Conservation (phyloP, 2,113 vertebrate species). For the Willisornis vidua region DNA sequence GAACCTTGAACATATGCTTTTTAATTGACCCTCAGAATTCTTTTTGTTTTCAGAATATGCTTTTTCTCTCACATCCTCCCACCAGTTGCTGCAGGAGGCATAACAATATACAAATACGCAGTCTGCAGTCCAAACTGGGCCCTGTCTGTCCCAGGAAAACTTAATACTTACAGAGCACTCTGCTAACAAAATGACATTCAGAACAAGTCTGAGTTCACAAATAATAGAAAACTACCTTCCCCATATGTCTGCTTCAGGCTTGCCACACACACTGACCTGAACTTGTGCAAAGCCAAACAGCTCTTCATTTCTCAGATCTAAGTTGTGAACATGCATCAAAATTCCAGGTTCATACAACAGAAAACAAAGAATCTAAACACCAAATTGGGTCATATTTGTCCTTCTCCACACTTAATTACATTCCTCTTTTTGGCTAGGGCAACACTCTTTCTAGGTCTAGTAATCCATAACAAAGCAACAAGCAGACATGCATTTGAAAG, state of each 20-base stretch:
- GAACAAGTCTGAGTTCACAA: not conserved
- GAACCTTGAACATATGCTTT: not conserved
- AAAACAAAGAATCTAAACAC: not conserved
- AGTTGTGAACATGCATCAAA: not conserved
- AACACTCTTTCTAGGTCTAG: not conserved
- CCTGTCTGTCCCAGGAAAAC: not conserved
- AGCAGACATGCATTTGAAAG: not conserved
- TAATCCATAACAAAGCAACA: not conserved
- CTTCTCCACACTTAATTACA: not conserved
- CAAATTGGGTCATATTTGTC: not conserved
- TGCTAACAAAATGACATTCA: not conserved
- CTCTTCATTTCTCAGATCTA: not conserved
- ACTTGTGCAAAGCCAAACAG: fast-evolving
- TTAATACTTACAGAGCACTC: not conserved
- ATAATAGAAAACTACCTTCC: not conserved
- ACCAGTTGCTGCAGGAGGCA: not conserved
- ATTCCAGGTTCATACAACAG: not conserved
- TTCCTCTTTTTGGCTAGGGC: not conserved
- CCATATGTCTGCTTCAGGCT: not conserved
- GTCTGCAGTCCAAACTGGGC: not conserved
- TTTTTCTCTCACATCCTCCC: not conserved
- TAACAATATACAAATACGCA: not conserved
- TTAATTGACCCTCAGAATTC: not conserved
- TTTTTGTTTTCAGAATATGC: not conserved
- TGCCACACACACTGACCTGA: not conserved